These are phyloP conservation scores for Ephestia elutella DNA, from an alignment of 1,140 invertebrate species.

Conservation along the genomic window DNA sequence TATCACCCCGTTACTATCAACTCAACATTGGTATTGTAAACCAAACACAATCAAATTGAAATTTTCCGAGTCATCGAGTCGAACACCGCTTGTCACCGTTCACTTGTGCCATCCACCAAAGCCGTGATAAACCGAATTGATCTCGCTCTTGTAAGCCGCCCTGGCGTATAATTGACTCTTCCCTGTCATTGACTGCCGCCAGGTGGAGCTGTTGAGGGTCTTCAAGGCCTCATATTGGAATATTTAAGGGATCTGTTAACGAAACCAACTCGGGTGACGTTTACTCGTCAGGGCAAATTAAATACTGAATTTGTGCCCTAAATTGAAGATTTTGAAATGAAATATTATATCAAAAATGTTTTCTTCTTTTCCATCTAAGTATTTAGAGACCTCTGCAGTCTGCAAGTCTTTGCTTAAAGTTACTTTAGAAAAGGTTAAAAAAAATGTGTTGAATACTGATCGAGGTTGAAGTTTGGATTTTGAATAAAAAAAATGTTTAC, in stretches of 20 bases:
- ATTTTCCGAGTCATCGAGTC: background rate
- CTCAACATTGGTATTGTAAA: background rate
- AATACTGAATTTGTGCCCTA: too few relatives aligned
- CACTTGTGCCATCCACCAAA: conserved; percentile 23
- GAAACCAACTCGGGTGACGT: background rate
- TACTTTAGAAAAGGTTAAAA: too few relatives aligned
- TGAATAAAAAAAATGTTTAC: too few relatives aligned
- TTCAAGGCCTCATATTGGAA: conserved; percentile 24
- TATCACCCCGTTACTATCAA: background rate
- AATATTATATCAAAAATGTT: too few relatives aligned
- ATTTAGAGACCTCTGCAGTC: too few relatives aligned
- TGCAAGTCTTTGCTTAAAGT: too few relatives aligned
- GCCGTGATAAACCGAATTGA: conserved; percentile 60
- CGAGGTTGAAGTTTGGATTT: too few relatives aligned
- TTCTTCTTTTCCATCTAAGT: too few relatives aligned
- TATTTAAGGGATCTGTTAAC: conserved; percentile 17
- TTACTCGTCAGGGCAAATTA: too few relatives aligned
- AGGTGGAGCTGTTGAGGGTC: conserved; percentile 25
- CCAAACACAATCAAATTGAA: background rate
- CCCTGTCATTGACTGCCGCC: conserved; percentile 52
- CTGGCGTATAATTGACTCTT: conserved; percentile 72
- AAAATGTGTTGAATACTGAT: too few relatives aligned
- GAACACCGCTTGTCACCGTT: background rate
- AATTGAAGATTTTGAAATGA: too few relatives aligned
- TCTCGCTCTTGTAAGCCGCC: conserved; percentile 55